Percentiles rank a stretch among this genome's conserved stretches.
Evolutionary conservation across 1,140 invertebrate species (phyloP).

Genomic region (Cydia amplana): DNA sequence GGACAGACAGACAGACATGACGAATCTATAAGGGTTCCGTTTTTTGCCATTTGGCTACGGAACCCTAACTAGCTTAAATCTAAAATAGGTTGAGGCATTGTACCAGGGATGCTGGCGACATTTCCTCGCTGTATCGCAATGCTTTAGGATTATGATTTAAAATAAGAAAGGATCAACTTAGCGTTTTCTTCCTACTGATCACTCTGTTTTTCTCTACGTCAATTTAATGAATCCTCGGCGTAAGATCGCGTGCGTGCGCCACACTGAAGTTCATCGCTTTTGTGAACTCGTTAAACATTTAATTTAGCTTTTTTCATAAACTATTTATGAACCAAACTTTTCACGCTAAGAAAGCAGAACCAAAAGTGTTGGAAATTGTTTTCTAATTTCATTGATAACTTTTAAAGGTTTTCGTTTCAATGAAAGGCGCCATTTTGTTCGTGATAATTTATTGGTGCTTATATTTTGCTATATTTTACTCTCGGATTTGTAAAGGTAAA

Average conservation of each 20-base stretch:
- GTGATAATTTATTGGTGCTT: no score
- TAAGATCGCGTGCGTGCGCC: slow-evolving; percentile 15
- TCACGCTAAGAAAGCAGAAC: neutral
- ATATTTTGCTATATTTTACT: no score
- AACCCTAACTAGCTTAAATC: no score
- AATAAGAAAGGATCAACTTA: neutral
- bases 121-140: no score
- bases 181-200: neutral
- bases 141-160: no score
- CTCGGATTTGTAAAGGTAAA: no score
- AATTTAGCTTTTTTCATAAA: slow-evolving; percentile 30
- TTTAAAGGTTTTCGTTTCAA: neutral
- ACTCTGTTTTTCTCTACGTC: slow-evolving; percentile 9
- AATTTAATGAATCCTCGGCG: slow-evolving; percentile 15
- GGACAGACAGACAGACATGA: no score
- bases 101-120: no score
- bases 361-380: neutral
- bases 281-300: slow-evolving; percentile 29
- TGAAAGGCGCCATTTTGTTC: no score
- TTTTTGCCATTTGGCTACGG: no score
- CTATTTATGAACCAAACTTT: slow-evolving; percentile 19
- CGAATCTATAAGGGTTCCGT: no score
- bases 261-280: slow-evolving; percentile 10
- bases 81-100: no score
- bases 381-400: neutral